These are phyloP conservation scores for Drosophila leontia DNA, from an alignment of 1,140 invertebrate species.

Conservation along the genomic window DNA sequence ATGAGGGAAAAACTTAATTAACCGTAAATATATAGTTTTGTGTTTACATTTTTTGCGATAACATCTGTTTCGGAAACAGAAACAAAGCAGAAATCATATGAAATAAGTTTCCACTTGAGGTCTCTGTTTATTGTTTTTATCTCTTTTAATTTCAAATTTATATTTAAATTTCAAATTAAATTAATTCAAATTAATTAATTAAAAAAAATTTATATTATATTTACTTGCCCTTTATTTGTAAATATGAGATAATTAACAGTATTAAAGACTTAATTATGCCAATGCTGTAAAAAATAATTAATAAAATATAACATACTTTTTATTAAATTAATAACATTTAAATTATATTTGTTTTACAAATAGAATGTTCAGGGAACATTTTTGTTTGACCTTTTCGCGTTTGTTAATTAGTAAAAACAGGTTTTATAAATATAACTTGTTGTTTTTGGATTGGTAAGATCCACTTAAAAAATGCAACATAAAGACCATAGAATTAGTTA, in stretches of 20 bases:
- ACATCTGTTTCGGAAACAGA: background rate
- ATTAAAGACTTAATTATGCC: too few relatives aligned
- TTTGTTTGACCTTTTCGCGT: background rate
- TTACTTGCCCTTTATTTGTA: too few relatives aligned
- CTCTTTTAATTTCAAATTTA: too few relatives aligned
- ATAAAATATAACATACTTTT: too few relatives aligned
- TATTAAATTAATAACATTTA: too few relatives aligned
- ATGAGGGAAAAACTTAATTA: background rate
- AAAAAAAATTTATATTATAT: too few relatives aligned
- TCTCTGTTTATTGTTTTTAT: background rate
- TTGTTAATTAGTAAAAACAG: background rate
- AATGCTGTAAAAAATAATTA: too few relatives aligned
- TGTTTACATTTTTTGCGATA: background rate
- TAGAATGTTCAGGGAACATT: background rate
- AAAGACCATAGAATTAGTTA: background rate
- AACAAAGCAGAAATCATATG: background rate
- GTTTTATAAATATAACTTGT: background rate
- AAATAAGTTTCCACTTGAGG: background rate
- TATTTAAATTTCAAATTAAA: too few relatives aligned
- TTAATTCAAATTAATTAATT: too few relatives aligned
- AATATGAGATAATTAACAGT: too few relatives aligned
- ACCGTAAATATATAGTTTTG: background rate
- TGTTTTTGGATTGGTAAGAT: background rate
- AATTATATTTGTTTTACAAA: too few relatives aligned
- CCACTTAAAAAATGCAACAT: background rate